Evolutionary conservation across 2,797 vertebrate genomes (phyloP).

Genomic region (Poecilia wingei): DNA sequence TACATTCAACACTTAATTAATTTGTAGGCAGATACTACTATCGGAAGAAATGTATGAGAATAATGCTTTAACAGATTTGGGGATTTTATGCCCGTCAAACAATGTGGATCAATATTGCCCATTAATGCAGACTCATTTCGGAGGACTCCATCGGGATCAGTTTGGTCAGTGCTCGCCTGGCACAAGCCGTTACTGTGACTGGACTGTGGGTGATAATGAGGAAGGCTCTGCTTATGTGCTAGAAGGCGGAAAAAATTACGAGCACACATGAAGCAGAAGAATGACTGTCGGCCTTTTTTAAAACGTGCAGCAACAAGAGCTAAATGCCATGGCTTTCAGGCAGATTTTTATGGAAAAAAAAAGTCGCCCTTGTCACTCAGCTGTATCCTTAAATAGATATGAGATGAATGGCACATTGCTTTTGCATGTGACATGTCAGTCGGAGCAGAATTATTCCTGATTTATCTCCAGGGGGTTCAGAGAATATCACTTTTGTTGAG

Average conservation of each 20-base stretch:
- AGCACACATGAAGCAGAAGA: conserved; percentile 55
- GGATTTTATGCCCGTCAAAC: conserved; percentile 47
- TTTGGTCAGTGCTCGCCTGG: conserved; percentile 51
- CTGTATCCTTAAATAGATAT: conserved; percentile 55
- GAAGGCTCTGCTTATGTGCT: conserved; percentile 60
- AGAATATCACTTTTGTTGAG: conserved; percentile 79
- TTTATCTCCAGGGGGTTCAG: conserved; percentile 69
- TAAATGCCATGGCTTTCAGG: conserved; percentile 44
- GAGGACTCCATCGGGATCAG: conserved; percentile 24
- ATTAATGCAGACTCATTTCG: conserved; percentile 25
- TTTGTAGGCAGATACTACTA: conserved; percentile 22
- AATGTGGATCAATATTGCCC: conserved; percentile 18
- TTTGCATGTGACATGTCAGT: conserved; percentile 64
- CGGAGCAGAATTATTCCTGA: conserved; percentile 69
- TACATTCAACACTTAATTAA: conserved; percentile 74
- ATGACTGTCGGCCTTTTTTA: conserved; percentile 30
- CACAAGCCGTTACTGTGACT: conserved; percentile 60
- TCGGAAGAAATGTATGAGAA: conserved; percentile 26
- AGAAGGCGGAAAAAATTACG: conserved; percentile 63
- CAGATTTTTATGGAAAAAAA: conserved; percentile 51
- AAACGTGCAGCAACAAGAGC: conserved; percentile 43
- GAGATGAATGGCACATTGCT: conserved; percentile 61
- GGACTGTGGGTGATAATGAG: conserved; percentile 62
- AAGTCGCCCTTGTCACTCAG: conserved; percentile 56
- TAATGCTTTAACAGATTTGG: conserved; percentile 17